Base-by-base conservation (phyloP, 2,888 invertebrate species). In the Drosophila ezoana region DNA sequence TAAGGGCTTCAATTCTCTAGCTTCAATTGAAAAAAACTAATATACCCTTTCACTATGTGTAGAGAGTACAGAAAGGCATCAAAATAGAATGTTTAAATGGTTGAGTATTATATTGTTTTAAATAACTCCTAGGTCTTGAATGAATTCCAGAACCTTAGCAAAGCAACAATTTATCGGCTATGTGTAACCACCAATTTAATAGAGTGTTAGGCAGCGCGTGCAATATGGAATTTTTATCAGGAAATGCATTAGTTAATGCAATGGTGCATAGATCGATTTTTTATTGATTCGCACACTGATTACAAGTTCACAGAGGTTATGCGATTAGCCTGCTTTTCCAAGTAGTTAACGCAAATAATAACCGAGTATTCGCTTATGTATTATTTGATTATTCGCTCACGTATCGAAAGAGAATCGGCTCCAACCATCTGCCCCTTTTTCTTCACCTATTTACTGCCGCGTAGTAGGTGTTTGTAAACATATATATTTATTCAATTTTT, bases 291-390 rank as follows among this genome's bases (percentile, higher is more conserved):
- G 76, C 37, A 37, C 72, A 72, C 72, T 74, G 82, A 83, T 86
- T 79, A 79, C 60, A 52, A 69, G 82, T 72, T 86, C 87, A 74
- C 11, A 28, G 52, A 67, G 87, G 84, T 83, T 65, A 74, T 18
- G 64, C 64, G 82, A 86, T 83, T 84, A 83, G 84, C 72, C 45
- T 53, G 66, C 54, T 54, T 63, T 66, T 44, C 69, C 52, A 32
- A 53, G 33, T 28, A 59, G 63, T 70, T 80, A 58, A 77, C 62
- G 73, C 60, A 64, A 79, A 64, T 54, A 51, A 43, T 49, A 16
- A 18, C 28, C 18, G 51, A 45, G 49, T 56, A 28, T 38, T 35
- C 45, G 35, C 32, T 66, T 3, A 10, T 37, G 18, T 23, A 35
- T 38, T 28, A 28, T 28, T 28, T n/a, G 51, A 45, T 57, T 56